Conservation (phyloP, 2,888 invertebrate species). For the Lepidocyrtinus sp. region DNA sequence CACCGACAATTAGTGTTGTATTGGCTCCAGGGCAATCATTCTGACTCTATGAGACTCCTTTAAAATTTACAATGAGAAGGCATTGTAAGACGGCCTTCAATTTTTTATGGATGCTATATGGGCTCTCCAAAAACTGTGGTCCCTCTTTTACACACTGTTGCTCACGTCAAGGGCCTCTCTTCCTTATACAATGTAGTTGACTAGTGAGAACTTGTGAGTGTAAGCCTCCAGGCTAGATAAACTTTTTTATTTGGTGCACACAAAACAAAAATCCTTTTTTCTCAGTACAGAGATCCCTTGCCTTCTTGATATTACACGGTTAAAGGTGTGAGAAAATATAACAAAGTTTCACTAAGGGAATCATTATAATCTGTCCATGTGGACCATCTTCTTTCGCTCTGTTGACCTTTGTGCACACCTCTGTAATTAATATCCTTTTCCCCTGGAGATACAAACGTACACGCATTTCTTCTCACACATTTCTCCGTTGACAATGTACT, state of each 20-base stretch:
- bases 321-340: neutral
- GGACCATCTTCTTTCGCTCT: conserved; percentile 32
- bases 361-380: neutral
- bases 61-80: conserved; percentile 18
- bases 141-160: conserved; percentile 12
- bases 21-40: conserved; percentile 42
- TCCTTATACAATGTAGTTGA: neutral
- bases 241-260: too few species aligned
- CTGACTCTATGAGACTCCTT: conserved; percentile 6
- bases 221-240: conserved; percentile 1
- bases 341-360: neutral
- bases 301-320: neutral
- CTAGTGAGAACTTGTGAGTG: neutral
- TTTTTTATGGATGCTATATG: conserved; percentile 14
- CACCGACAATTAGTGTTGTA: conserved; percentile 58
- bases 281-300: neutral
- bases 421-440: conserved; percentile 51
- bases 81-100: conserved; percentile 9
- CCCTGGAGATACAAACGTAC: too few species aligned
- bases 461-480: too few species aligned
- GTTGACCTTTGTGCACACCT: conserved; percentile 55
- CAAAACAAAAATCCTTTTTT: neutral
- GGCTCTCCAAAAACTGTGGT: neutral
- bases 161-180: conserved; percentile 53
- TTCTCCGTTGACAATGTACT: too few species aligned